These are phyloP conservation scores for Girardinus metallicus DNA, from an alignment of 2,797 vertebrate species.

Conservation along the genomic window DNA sequence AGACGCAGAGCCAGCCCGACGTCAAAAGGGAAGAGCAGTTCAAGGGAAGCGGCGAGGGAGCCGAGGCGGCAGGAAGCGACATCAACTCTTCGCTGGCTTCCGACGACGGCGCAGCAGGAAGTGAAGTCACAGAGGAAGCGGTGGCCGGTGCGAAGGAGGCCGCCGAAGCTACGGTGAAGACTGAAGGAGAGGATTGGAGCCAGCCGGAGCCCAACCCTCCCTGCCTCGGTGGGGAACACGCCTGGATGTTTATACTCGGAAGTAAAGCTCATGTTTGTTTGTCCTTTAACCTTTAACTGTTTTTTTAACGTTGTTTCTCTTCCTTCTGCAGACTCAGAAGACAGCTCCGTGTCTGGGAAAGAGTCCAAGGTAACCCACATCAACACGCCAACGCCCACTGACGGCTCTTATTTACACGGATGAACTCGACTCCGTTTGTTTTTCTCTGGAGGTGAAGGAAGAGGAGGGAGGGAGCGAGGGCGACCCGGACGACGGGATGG, in stretches of 20 bases:
- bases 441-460: slow-evolving; percentile 89
- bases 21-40: slow-evolving; percentile 59
- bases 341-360: slow-evolving; percentile 83
- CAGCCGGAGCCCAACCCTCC: slow-evolving; percentile 76
- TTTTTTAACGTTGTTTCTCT: neutral
- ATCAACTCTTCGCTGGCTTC: slow-evolving; percentile 44
- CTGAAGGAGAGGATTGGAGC: slow-evolving; percentile 81
- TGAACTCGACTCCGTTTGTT: slow-evolving; percentile 6
- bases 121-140: slow-evolving; percentile 59
- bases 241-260: neutral
- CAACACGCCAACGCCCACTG: neutral
- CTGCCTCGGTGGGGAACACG: slow-evolving; percentile 69
- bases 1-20: slow-evolving; percentile 52
- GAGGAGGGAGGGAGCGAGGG: slow-evolving; percentile 92
- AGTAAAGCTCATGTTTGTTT: neutral
- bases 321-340: slow-evolving; percentile 78
- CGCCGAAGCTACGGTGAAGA: slow-evolving; percentile 71
- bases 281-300: slow-evolving; percentile 5
- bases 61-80: slow-evolving; percentile 49
- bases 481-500: slow-evolving; percentile 87
- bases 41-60: slow-evolving; percentile 53
- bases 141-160: slow-evolving; percentile 52
- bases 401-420: slow-evolving; percentile 5
- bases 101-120: slow-evolving; percentile 51
- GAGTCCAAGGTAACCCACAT: slow-evolving; percentile 78